These are phyloP conservation scores for Drosophila lutescens DNA, from an alignment of 2,888 invertebrate genomes.

Conservation along the genomic window DNA sequence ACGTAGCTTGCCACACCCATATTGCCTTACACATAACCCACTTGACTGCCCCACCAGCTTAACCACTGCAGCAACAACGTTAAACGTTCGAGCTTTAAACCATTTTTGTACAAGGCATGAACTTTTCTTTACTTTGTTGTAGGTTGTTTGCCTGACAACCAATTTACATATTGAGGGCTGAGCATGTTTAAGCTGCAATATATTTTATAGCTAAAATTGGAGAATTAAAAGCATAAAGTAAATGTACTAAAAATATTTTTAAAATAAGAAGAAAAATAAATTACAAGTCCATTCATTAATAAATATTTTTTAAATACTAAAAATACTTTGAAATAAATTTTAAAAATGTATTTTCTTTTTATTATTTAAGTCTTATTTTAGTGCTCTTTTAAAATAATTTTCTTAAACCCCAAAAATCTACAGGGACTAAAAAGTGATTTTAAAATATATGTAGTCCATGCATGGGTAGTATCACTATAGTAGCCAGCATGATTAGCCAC, in stretches of 20 bases:
- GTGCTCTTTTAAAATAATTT: not conserved
- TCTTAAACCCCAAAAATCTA: no score
- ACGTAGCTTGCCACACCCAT: slow-evolving; percentile 57
- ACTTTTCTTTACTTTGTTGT: slow-evolving; percentile 32
- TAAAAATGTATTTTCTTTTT: no score
- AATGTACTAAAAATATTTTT: no score
- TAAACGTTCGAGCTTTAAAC: slow-evolving; percentile 10
- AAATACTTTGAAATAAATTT: no score
- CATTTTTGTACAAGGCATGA: slow-evolving; percentile 20
- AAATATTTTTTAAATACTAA: no score
- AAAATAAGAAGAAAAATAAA: no score
- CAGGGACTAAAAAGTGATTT: no score
- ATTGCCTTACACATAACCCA: slow-evolving; percentile 32
- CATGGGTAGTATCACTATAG: slow-evolving; percentile 13
- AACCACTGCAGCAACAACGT: slow-evolving; percentile 15
- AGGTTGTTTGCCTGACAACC: slow-evolving; percentile 61
- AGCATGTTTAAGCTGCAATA: not conserved
- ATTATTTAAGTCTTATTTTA: no score
- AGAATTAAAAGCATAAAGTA: not conserved
- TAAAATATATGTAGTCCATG: not conserved
- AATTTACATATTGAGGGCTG: slow-evolving; percentile 56
- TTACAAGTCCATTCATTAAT: no score
- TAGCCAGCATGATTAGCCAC: slow-evolving; percentile 20
- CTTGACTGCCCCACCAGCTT: slow-evolving; percentile 21
- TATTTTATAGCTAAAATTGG: not conserved